phyloP scores from a whole-genome alignment of 2,888 invertebrate species.

The Diplolepis rosae region DNA sequence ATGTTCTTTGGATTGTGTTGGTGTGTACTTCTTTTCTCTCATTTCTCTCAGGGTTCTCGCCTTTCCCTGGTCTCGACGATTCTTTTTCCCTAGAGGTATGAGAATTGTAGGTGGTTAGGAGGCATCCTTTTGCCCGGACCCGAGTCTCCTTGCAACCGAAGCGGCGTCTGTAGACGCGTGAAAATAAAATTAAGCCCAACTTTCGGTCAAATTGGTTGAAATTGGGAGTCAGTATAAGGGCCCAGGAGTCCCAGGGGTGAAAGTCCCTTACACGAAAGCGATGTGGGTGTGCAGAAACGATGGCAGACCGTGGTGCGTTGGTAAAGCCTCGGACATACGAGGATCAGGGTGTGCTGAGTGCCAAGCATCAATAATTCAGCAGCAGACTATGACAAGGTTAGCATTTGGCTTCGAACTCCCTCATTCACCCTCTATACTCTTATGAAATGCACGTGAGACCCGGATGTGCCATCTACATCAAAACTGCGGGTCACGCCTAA shows the following conservation, averaged over 20 bases:
- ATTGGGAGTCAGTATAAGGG: slow-evolving; percentile 74
- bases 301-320: slow-evolving; percentile 35
- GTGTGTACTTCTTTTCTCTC: slow-evolving; percentile 20
- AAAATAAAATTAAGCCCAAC: slow-evolving; percentile 77
- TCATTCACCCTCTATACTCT: slow-evolving; percentile 42
- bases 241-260: slow-evolving; percentile 54
- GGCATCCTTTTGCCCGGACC: slow-evolving; percentile 43
- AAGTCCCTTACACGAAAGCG: slow-evolving; percentile 41
- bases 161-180: slow-evolving; percentile 71
- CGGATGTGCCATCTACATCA: slow-evolving; percentile 27
- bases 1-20: slow-evolving; percentile 40
- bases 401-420: slow-evolving; percentile 49
- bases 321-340: slow-evolving; percentile 53
- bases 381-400: slow-evolving; percentile 71
- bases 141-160: slow-evolving; percentile 39
- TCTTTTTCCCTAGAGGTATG: slow-evolving; percentile 47
- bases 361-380: slow-evolving; percentile 72
- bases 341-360: slow-evolving; percentile 63
- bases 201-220: slow-evolving; percentile 79
- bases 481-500: slow-evolving; percentile 48
- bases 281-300: slow-evolving; percentile 51
- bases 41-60: slow-evolving; percentile 25
- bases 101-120: slow-evolving; percentile 44
- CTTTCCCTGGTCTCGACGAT: slow-evolving; percentile 36
- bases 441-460: slow-evolving; percentile 33